Base-by-base conservation (phyloP, 2,113 vertebrate species). In the Philantomba maxwellii region DNA sequence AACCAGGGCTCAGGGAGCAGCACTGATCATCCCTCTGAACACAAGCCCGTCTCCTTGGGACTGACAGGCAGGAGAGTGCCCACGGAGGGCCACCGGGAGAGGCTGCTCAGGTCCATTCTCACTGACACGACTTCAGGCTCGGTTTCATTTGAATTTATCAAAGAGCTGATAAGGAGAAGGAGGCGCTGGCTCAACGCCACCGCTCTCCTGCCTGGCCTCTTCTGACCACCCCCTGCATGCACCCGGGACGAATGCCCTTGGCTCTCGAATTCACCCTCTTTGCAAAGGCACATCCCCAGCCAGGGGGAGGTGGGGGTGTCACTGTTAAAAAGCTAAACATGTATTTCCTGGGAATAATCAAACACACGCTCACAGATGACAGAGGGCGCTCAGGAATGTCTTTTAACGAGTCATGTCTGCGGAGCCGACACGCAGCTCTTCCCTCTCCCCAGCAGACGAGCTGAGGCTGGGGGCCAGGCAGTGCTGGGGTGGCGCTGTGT, bases 11-110 rank as follows among this genome's bases (percentile, higher is more conserved):
- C 43, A 51, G 25, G 49, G 47, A 55, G 75, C 26, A 33, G 75
- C n/a, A 43, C 15, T 12, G 60, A 87, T 55, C 2, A 28, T 10
- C 2, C 36, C 51, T 62, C 6, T 0, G 30, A 26, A 49, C 57
- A 64, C 0, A n/a, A 78, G 3, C 55, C 30, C 0, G 1, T 11
- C 15, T 43, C 15, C 26, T 78, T 12, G 5, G 15, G 33, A 45
- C 30, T 25, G 49, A 62, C 6, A 49, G 53, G 66, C 66, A 70
- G 21, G 5, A 73, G 36, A 21, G 10, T 39, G 19, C 21, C 66
- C n/a, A 39, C 2, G 10, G 89, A 7, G 3, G 7, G n/a, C 66
- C 21, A 21, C 3, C 6, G 17, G 39, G 33, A n/a, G 62, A n/a
- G 33, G 11, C 49, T 25, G 19, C 8, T 58, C 19, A n/a, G 70